A percentile compares a stretch with the other conserved stretches of the same genome.
Evolutionary conservation across 2,113 vertebrate species (phyloP).

Genomic region (Opisthocomus hoazin): DNA sequence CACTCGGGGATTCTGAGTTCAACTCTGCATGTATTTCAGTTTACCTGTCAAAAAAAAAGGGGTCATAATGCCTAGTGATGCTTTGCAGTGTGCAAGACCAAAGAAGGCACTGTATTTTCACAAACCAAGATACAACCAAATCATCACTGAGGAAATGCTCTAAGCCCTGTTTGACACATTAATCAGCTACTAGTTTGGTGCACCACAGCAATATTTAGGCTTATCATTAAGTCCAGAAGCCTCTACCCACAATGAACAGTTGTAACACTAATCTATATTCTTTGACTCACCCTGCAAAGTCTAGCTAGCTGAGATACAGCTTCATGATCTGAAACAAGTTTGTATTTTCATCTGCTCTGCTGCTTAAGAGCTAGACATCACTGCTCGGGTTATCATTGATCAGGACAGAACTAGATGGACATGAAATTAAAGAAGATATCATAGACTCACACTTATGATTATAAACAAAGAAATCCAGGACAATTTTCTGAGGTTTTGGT

Average conservation of each 20-base stretch:
- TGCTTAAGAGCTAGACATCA: background rate
- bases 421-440: background rate
- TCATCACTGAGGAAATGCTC: background rate
- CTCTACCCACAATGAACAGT: background rate
- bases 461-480: background rate
- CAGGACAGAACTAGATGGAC: background rate
- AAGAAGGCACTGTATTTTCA: background rate
- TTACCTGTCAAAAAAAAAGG: fast-evolving
- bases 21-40: background rate
- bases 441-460: fast-evolving
- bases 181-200: background rate
- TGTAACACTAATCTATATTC: background rate
- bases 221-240: background rate
- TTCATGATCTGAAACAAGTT: background rate
- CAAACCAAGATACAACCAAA: background rate
- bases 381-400: background rate
- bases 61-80: background rate
- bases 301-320: background rate
- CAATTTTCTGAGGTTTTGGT: background rate
- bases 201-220: background rate
- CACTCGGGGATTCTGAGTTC: no score
- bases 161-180: background rate
- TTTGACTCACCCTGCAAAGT: background rate
- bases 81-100: background rate
- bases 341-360: background rate